phyloP scores from a whole-genome alignment of 2,113 vertebrate species.

The Rhabdomys dilectus region DNA sequence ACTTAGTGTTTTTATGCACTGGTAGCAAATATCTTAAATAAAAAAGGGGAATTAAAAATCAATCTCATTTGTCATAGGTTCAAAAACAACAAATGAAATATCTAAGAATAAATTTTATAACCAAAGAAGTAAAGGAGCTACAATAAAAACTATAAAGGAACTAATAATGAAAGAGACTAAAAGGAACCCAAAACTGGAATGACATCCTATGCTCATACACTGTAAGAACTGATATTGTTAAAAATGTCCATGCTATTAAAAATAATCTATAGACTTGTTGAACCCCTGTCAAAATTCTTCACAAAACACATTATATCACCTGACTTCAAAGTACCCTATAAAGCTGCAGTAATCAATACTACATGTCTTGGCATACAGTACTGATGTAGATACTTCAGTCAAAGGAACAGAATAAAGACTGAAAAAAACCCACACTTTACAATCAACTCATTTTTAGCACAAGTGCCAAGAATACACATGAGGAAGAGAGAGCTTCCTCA shows the following conservation, averaged over 20 bases:
- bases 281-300: not conserved
- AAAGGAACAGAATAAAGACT: not conserved
- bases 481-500: not conserved
- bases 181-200: not conserved
- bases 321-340: not conserved
- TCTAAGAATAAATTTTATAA: constrained; percentile 2
- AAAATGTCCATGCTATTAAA: not conserved
- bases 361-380: not conserved
- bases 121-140: not conserved
- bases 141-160: not conserved
- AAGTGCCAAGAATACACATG: not conserved
- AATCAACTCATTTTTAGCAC: not conserved
- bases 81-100: not conserved
- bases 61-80: not conserved
- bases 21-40: not conserved
- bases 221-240: not conserved
- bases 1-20: not conserved
- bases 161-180: not conserved
- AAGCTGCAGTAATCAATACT: constrained; percentile 7
- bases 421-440: not conserved
- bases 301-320: not conserved
- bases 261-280: not conserved
- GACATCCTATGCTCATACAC: not conserved
- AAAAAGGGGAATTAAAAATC: not conserved
- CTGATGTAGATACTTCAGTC: not conserved